Conservation (phyloP, 2,888 invertebrate genomes). For the Gibbula magus region DNA sequence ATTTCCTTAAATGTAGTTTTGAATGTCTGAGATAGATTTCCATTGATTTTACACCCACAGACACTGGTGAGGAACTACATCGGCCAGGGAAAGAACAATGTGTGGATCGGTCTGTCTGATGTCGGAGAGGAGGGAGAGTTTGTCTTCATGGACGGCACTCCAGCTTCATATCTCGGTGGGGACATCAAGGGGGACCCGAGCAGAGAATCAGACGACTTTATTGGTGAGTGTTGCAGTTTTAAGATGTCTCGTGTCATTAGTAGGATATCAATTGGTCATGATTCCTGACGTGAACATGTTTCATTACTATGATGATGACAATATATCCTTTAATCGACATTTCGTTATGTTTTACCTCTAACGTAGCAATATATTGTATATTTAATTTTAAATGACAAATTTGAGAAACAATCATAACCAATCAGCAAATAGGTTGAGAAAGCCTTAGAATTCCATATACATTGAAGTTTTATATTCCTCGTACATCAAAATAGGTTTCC, state of each 20-base stretch:
- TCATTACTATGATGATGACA: no score
- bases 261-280: no score
- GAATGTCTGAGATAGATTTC: neutral
- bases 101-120: slow-evolving; percentile 25
- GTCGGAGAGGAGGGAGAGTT: slow-evolving; percentile 6
- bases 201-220: neutral
- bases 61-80: neutral
- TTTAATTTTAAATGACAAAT: neutral
- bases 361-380: neutral
- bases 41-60: neutral
- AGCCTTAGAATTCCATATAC: no score
- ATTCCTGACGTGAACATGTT: no score
- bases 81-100: neutral
- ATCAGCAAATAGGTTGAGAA: no score
- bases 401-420: no score
- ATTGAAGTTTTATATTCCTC: no score
- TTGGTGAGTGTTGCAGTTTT: neutral
- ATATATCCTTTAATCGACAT: no score
- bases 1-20: neutral
- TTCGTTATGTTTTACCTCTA: neutral
- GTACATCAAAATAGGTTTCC: no score
- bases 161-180: neutral
- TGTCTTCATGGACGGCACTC: slow-evolving; percentile 10
- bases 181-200: neutral
- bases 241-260: no score